phyloP scores from a whole-genome alignment of 2,113 vertebrate genomes.

The Pterocles burchelli region DNA sequence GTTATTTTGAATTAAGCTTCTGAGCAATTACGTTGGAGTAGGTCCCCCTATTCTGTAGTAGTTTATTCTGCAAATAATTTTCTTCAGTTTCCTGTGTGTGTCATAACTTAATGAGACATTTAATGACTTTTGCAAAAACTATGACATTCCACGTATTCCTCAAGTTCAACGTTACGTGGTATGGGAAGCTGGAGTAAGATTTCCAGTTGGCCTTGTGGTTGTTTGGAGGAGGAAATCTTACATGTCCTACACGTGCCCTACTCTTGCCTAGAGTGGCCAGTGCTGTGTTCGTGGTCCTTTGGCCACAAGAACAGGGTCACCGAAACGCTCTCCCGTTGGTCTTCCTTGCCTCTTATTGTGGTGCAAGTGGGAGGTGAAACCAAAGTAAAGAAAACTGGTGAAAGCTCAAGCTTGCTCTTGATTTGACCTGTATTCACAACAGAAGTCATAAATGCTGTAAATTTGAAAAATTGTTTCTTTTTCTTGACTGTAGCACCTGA shows the following conservation, averaged over 20 bases:
- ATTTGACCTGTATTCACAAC: not conserved
- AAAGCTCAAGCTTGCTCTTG: not conserved
- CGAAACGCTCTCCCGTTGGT: not conserved
- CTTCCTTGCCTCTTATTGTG: not conserved
- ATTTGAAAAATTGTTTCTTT: not conserved
- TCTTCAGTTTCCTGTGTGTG: not conserved
- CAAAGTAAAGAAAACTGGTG: not conserved
- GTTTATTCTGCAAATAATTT: constrained; percentile 18
- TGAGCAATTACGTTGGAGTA: not conserved
- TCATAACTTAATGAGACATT: not conserved
- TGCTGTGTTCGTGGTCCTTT: not conserved
- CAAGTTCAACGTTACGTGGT: not conserved
- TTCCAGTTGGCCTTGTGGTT: not conserved
- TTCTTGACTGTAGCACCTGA: not conserved
- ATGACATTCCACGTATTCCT: not conserved
- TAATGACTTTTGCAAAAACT: not conserved
- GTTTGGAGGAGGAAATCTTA: not conserved
- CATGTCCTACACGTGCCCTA: accelerated
- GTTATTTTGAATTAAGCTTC: not conserved
- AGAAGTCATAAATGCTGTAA: not conserved
- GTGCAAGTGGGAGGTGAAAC: not conserved
- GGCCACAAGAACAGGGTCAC: not conserved
- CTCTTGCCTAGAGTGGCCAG: not conserved
- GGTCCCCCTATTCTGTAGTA: not conserved
- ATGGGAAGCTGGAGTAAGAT: not conserved